Percentiles rank a stretch among this genome's conserved stretches.
phyloP scores from a whole-genome alignment of 2,113 vertebrate genomes.

The Cheilinus undulatus region DNA sequence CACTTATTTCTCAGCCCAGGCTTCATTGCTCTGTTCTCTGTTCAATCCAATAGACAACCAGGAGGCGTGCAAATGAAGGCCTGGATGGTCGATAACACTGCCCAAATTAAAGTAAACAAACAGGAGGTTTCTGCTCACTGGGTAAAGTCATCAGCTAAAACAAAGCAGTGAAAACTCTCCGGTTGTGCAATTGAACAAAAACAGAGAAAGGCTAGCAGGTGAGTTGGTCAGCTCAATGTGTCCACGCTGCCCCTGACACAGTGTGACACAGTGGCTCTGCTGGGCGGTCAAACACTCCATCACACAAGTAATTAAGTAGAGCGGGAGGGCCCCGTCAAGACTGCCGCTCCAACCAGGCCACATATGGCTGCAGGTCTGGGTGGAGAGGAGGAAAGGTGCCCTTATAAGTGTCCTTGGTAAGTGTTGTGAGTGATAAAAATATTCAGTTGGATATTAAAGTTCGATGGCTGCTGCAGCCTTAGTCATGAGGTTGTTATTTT shows the following conservation, averaged over 20 bases:
- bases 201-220: conserved; percentile 35
- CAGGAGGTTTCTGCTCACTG: not conserved
- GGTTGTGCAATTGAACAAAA: conserved; percentile 14
- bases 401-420: conserved; percentile 19
- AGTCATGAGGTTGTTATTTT: not conserved
- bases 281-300: conserved; percentile 34
- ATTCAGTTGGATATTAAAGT: not conserved
- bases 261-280: conserved; percentile 48
- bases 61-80: conserved; percentile 21
- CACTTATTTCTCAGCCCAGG: conserved; percentile 28
- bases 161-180: not conserved
- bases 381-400: conserved; percentile 61
- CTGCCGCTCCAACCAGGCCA: conserved; percentile 46
- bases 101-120: not conserved
- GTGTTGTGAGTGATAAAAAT: conserved; percentile 9
- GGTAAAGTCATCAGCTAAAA: not conserved
- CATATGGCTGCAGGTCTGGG: conserved; percentile 62
- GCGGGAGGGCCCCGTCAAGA: conserved; percentile 49
- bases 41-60: conserved; percentile 17
- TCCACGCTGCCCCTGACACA: conserved; percentile 54
- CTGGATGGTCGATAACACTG: conserved; percentile 7
- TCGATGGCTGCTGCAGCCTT: not conserved
- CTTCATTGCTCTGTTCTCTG: conserved; percentile 21
- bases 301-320: conserved; percentile 68
- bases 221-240: conserved; percentile 15